Evolutionary conservation across 2,888 invertebrate species (phyloP), one percentile per base, ranked within the genome.

Genomic region (Cantharis lateralis): DNA sequence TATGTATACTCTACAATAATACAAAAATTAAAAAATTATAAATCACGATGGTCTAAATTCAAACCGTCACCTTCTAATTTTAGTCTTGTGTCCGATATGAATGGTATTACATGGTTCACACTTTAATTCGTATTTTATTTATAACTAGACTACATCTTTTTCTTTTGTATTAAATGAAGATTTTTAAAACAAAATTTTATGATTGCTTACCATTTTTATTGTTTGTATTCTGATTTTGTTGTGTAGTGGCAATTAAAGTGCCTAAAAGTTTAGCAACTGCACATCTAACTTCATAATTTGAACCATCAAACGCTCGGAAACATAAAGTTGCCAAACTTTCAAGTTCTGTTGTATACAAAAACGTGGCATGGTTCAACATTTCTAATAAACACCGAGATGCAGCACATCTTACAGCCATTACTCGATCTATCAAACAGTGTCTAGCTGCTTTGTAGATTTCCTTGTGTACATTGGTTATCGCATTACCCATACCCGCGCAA

Each of bases 401-500:
- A 2, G 98, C 97, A 78, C 96, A 96, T 69, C 99, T 92, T 16
- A 99, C 99, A 15, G 95, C 93, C 92, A 96, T 93, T 1, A 96
- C 96, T 71, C 99, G 91, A 88, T 99, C 99, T 15, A 96, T 94
- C 78, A 98, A 90, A 80, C 97, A 94, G 82, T 95, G 93, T 82
- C 95, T 93, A 4, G 96, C 95, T 10, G 97, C 96, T 87, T 97
- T 96, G 84, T 96, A 97, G 82, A 98, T 95, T 84, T 98, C 98
- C 87, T 95, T 95, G 87, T 95, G 92, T 83, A 95, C 91, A 89
- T 94, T 91, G 82, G 93, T 93, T 16, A 98, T 97, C 7, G 98
- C 98, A 26, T 93, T 94, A 69, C 98, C 99, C 94, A 99, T 96
- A 20, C 99, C 99, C 75, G 95, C 93, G 86, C 95, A 96, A 74